Conservation (phyloP, 2,797 vertebrate genomes). For the Centroberyx gerrardi region DNA sequence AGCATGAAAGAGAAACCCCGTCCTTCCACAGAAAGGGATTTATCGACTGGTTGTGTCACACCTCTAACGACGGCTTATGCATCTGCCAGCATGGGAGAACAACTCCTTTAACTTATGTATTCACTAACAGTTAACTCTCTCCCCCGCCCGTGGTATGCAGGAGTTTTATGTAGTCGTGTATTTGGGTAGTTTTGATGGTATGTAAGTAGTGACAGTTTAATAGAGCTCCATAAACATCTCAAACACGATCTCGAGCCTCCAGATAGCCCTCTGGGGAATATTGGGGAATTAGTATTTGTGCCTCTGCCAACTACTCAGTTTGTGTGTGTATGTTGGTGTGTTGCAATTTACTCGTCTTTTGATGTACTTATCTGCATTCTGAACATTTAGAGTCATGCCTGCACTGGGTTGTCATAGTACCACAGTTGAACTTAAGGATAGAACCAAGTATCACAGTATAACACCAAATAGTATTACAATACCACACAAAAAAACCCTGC, state of each 20-base stretch:
- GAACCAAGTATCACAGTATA: no score
- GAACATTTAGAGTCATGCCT: no score
- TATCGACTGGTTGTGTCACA: constrained; percentile 7
- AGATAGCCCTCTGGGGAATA: neutral
- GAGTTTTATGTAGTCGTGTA: neutral
- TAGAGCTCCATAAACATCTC: constrained; percentile 1
- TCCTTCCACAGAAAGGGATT: neutral
- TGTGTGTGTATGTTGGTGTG: no score
- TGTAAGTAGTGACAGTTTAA: constrained; percentile 1
- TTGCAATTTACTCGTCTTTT: no score
- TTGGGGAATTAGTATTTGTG: neutral
- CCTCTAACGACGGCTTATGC: neutral
- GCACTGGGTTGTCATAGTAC: no score
- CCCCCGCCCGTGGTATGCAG: neutral
- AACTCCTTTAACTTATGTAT: neutral
- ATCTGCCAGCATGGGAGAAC: neutral
- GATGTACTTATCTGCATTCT: no score
- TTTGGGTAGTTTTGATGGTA: neutral
- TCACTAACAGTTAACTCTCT: neutral
- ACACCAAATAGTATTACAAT: no score
- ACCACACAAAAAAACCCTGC: no score
- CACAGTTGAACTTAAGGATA: no score
- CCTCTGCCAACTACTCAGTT: neutral
- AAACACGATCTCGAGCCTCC: neutral
- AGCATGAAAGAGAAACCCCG: neutral